Evolutionary conservation across 1,140 invertebrate species (phyloP).

Genomic region (Thrips palmi): DNA sequence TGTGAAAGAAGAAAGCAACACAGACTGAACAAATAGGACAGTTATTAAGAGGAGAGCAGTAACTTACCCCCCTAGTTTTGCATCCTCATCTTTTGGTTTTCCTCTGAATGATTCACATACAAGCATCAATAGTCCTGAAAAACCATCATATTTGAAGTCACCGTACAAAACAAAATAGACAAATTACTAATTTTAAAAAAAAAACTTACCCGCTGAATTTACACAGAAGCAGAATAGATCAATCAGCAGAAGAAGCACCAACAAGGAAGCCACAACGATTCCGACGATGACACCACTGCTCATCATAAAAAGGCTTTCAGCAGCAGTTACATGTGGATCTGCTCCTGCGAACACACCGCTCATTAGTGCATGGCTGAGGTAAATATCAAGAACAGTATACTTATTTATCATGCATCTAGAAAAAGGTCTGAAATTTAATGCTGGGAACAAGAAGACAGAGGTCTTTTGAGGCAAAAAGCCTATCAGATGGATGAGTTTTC

Average conservation of each 20-base stretch:
- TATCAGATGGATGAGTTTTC: too few species aligned
- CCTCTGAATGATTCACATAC: constrained; percentile 39
- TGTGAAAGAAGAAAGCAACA: background rate
- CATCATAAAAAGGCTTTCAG: too few species aligned
- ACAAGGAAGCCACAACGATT: constrained; percentile 49
- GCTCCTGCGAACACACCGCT: too few species aligned
- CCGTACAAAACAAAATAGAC: constrained; percentile 8
- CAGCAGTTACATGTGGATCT: too few species aligned
- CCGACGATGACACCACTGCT: constrained; percentile 59
- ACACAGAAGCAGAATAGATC: constrained; percentile 58
- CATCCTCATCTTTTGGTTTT: constrained; percentile 51
- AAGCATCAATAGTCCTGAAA: constrained; percentile 46
- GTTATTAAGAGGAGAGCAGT: constrained; percentile 1
- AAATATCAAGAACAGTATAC: too few species aligned
- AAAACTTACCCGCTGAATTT: constrained; percentile 27
- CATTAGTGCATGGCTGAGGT: too few species aligned
- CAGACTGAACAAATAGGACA: background rate
- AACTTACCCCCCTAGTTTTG: constrained; percentile 58
- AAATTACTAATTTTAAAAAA: constrained; percentile 1
- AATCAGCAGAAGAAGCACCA: constrained; percentile 54
- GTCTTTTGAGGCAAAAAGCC: too few species aligned
- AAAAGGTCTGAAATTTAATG: too few species aligned
- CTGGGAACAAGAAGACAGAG: too few species aligned
- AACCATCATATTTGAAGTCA: too few species aligned
- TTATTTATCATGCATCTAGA: too few species aligned